Evolutionary conservation across 1,140 invertebrate genomes (phyloP).

Genomic region (Orchestia grillus): DNA sequence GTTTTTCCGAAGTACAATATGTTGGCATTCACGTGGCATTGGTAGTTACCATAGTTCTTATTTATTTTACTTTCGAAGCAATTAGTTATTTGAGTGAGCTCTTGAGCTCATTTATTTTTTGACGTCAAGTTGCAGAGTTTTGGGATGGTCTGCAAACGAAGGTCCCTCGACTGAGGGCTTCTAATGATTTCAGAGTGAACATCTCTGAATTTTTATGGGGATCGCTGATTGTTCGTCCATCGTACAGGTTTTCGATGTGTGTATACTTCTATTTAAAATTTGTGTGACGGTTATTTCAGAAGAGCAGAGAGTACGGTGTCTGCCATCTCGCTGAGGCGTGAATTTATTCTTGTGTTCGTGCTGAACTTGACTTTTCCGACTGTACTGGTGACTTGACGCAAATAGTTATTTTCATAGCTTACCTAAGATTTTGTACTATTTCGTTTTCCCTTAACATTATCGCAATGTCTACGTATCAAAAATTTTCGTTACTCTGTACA

Average conservation of each 20-base stretch:
- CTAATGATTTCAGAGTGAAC: not conserved
- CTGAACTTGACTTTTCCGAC: not conserved
- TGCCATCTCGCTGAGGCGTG: not conserved
- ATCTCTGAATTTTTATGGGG: not conserved
- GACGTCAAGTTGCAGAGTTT: not conserved
- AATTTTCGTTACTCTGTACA: not conserved
- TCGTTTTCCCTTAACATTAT: not conserved
- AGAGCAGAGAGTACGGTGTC: not conserved
- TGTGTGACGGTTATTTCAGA: not conserved
- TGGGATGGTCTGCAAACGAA: not conserved
- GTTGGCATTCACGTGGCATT: conserved; percentile 20
- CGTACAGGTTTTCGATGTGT: not conserved
- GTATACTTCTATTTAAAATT: not conserved
- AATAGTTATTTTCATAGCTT: not conserved
- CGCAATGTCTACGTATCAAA: not conserved
- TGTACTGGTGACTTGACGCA: too few species aligned
- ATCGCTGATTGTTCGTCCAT: not conserved
- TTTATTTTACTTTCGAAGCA: not conserved
- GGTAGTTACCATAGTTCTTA: conserved; percentile 31
- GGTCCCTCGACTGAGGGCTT: not conserved
- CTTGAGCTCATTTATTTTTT: not conserved
- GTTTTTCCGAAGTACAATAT: not conserved
- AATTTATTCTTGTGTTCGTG: not conserved
- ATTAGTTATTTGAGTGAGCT: not conserved
- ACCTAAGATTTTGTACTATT: not conserved